These are phyloP conservation scores for Diadumene lineata DNA, from an alignment of 92 coral and sea anemone genomes.

Conservation along the genomic window DNA sequence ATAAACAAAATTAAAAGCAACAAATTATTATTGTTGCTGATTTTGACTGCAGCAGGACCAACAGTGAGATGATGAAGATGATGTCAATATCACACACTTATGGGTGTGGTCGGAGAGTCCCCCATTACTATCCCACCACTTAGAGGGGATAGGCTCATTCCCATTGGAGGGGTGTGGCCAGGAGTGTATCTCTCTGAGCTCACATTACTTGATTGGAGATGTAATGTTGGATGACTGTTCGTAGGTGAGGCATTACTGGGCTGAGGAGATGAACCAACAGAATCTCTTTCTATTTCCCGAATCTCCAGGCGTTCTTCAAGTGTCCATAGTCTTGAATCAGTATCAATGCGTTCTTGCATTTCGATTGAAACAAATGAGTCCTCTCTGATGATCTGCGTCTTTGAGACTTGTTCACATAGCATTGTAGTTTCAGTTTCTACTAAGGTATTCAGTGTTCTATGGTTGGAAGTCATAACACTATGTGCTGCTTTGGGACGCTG, in stretches of 20 bases:
- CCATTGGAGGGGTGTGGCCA: constrained; percentile 27
- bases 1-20: too few species aligned
- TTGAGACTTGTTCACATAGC: neutral
- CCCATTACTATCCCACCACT: constrained; percentile 29
- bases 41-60: too few species aligned
- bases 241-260: neutral
- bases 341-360: constrained; percentile 12
- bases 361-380: constrained; percentile 16
- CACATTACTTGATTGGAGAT: neutral
- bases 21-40: too few species aligned
- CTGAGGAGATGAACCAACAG: neutral
- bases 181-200: constrained; percentile 21
- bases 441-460: neutral
- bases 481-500: constrained; percentile 32
- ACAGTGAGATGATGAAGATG: too few species aligned
- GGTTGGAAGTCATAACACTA: constrained; percentile 7
- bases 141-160: constrained; percentile 14
- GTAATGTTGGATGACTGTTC: neutral
- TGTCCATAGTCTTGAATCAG: neutral
- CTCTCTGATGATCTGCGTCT: neutral
- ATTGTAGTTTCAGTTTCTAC: neutral
- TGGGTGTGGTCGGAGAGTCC: constrained; percentile 29
- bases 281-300: constrained; percentile 20
- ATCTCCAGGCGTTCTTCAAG: constrained; percentile 16
- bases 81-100: constrained; percentile 22